These are phyloP conservation scores for Sitodiplosis mosellana DNA, from an alignment of 1,140 invertebrate genomes.

Conservation along the genomic window DNA sequence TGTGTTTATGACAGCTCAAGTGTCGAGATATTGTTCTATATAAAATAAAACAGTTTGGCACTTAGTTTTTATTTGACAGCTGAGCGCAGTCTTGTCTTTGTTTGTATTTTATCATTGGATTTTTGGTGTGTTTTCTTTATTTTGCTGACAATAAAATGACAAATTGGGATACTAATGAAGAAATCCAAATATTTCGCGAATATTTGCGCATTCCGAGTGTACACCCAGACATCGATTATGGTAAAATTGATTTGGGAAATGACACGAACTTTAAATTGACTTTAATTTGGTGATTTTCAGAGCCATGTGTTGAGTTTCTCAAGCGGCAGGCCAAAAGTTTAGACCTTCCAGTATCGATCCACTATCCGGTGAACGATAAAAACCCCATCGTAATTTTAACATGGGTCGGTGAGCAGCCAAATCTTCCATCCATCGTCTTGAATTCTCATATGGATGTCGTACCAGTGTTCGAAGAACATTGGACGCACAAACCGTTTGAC, in stretches of 20 bases:
- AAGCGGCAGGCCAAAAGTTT: conserved; percentile 37
- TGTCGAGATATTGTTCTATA: too few species aligned
- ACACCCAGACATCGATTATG: conserved; percentile 61
- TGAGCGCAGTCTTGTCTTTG: too few species aligned
- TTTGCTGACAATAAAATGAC: neutral
- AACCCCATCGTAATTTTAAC: conserved; percentile 63
- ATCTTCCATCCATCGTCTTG: conserved; percentile 47
- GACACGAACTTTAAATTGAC: neutral
- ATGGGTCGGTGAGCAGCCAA: conserved; percentile 42
- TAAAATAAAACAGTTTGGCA: too few species aligned
- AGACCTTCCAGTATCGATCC: conserved; percentile 34
- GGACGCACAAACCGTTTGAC: conserved; percentile 64
- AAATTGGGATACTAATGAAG: conserved; percentile 21
- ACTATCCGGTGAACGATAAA: conserved; percentile 22
- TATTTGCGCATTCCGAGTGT: conserved; percentile 58
- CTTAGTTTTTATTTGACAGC: too few species aligned
- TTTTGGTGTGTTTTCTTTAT: too few species aligned
- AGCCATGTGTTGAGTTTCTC: conserved; percentile 37
- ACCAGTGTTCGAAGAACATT: conserved; percentile 60
- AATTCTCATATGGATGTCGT: conserved; percentile 89
- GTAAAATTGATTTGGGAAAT: conserved; percentile 26
- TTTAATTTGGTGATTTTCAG: conserved; percentile 6
- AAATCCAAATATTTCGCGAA: conserved; percentile 51
- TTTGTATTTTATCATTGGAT: too few species aligned
- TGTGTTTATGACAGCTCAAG: too few species aligned